Evolutionary conservation across 1,140 invertebrate genomes (phyloP).

Genomic region (Drosophila teissieri): DNA sequence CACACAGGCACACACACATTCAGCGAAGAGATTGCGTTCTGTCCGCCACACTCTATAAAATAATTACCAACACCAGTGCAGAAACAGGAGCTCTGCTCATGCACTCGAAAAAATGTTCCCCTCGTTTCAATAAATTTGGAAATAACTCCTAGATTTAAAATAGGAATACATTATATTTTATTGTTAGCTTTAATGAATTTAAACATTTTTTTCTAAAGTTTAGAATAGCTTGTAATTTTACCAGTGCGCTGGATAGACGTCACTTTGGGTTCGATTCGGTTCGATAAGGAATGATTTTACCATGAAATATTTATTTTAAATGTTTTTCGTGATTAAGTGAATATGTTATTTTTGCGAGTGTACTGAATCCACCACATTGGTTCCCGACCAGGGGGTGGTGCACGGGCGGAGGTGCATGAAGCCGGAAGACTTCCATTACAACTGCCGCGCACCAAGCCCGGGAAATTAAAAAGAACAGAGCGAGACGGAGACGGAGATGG

Average conservation of each 20-base stretch:
- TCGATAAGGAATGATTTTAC: no score
- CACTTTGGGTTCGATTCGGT: no score
- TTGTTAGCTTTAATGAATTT: no score
- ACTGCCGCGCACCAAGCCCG: constrained; percentile 11
- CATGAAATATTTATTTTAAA: no score
- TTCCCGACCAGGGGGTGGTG: not conserved
- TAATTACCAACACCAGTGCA: constrained; percentile 73
- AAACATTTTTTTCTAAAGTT: no score
- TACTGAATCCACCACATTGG: constrained; percentile 1
- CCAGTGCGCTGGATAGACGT: no score
- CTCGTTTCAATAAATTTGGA: not conserved
- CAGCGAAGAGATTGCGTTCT: constrained; percentile 19
- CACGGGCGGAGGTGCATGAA: constrained; percentile 32
- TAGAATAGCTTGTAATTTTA: no score
- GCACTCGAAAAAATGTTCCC: not conserved
- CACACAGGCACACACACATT: not conserved
- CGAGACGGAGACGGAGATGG: constrained; percentile 1
- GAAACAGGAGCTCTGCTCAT: constrained; percentile 8
- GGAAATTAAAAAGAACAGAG: constrained; percentile 28
- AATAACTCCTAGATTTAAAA: no score
- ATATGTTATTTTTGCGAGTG: not conserved
- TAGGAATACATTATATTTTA: not conserved
- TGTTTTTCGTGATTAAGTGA: no score
- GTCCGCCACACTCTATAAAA: constrained; percentile 70
- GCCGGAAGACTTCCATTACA: constrained; percentile 46